phyloP scores from a whole-genome alignment of 2,113 vertebrate genomes.

The Phyllopteryx taeniolatus region DNA sequence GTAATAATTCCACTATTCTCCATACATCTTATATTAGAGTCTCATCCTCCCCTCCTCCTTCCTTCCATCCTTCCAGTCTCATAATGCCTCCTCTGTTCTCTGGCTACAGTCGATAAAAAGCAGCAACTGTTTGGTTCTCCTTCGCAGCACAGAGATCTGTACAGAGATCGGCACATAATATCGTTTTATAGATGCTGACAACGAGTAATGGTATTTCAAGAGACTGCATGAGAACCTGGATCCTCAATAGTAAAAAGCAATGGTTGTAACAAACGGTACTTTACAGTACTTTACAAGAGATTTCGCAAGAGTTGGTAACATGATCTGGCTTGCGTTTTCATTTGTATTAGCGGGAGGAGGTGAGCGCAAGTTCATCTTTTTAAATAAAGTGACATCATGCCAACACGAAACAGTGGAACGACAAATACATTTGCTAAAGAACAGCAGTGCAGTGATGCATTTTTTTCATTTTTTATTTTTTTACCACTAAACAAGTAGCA shows the following conservation, averaged over 20 bases:
- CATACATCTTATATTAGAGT: slow-evolving; percentile 48
- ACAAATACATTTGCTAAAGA: too few species aligned
- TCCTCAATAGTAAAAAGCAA: background rate
- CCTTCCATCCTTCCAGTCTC: slow-evolving; percentile 10
- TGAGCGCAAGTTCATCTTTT: background rate
- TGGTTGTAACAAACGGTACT: background rate
- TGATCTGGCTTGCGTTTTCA: background rate
- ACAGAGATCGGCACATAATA: slow-evolving; percentile 6
- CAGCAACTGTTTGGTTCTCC: slow-evolving; percentile 46
- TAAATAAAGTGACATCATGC: background rate
- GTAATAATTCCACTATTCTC: slow-evolving; percentile 5
- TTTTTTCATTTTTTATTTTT: too few species aligned
- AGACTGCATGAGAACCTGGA: background rate
- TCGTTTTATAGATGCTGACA: slow-evolving; percentile 9
- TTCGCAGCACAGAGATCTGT: slow-evolving; percentile 18
- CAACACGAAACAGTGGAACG: background rate
- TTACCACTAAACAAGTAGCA: too few species aligned
- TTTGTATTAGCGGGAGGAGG: background rate
- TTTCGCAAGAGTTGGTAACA: background rate
- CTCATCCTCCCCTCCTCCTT: background rate
- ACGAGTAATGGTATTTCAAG: background rate
- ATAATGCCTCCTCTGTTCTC: slow-evolving; percentile 63
- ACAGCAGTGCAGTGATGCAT: too few species aligned
- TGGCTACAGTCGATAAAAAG: slow-evolving; percentile 34
- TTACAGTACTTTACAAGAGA: background rate